Conservation (phyloP, 30 jellyfish, hydroid and myxozoan genomes). For the Turritopsis rubra region DNA sequence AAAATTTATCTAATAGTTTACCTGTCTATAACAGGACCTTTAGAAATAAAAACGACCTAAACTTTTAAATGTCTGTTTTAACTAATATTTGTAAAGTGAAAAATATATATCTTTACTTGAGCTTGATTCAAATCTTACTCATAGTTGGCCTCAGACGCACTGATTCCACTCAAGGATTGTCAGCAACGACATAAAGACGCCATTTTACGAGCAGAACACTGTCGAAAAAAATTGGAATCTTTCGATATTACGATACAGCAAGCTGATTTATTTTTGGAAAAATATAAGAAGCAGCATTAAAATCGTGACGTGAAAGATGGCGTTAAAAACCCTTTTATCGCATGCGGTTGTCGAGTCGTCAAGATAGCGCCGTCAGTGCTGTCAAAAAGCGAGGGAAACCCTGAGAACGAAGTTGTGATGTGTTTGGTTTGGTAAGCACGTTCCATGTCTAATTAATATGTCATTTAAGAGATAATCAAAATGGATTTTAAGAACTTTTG, state of each 20-base stretch:
- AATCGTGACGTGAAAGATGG: background rate
- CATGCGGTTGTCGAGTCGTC: too few species aligned
- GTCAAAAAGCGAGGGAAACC: too few species aligned
- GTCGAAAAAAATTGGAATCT: constrained; percentile 14
- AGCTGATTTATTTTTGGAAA: background rate
- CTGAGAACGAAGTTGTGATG: too few species aligned
- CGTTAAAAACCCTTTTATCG: too few species aligned
- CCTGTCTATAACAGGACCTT: too few species aligned
- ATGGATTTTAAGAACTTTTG: background rate
- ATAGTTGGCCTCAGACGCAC: background rate
- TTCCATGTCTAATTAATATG: background rate
- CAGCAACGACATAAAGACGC: constrained; percentile 9
- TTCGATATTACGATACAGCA: constrained; percentile 4
- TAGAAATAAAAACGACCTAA: too few species aligned
- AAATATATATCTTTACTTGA: too few species aligned
- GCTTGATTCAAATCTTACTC: background rate
- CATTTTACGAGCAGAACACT: background rate
- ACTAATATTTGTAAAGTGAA: too few species aligned
- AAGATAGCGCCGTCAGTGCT: too few species aligned
- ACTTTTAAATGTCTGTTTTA: too few species aligned
- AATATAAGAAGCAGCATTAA: background rate
- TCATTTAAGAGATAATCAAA: background rate
- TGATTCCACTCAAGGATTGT: background rate
- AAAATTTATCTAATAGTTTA: too few species aligned
- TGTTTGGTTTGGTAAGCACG: too few species aligned